Base-by-base conservation (phyloP, 2,797 vertebrate species). In the Micropoecilia bifurca region DNA sequence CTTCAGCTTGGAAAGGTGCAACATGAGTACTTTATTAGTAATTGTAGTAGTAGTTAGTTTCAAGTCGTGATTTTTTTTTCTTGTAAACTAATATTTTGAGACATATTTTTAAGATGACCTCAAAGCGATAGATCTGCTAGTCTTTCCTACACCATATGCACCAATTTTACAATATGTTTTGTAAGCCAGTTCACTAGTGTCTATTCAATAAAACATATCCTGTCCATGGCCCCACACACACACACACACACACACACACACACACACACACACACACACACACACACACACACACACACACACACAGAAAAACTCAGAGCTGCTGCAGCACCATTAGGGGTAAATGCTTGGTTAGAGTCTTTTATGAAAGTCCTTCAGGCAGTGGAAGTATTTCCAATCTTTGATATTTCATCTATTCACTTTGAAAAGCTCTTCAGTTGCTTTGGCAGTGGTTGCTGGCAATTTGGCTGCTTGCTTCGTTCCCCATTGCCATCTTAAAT, bases 371-470 rank as follows among this genome's bases (percentile, higher is more conserved):
- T 22, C 28, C 28, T 63, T 76, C 28, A 13, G 57, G 20, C 30
- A 46, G 28, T 33, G 57, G 43, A 47, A 63, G 57, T 46, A 13
- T 75, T 45, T 45, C 18, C 28, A 55, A 30, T 43, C 41, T 57
- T 46, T 25, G 57, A 53, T 41, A 63, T 50, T 79, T 47, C 25
- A 66, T 39, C 71, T 50, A 48, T 68, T 79, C 72, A 43, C 72
- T 74, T 48, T 68, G 30, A 68, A 45, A 74, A 68, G 25, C 57
- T 22, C 59, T 68, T 46, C 48, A 48, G 46, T 50, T 74, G 18
- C 46, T 79, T 63, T 68, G 71, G 46, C 78, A 74, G 5, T 63
- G 73, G 50, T 74, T 74, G 48, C 13, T 55, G 39, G n/a, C 57
- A 76, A 48, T 63, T 47, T 63, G 43, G 28, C 74, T 16, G 43